phyloP scores from a whole-genome alignment of 2,888 invertebrate species.

The Dasysyrphus albostriatus region DNA sequence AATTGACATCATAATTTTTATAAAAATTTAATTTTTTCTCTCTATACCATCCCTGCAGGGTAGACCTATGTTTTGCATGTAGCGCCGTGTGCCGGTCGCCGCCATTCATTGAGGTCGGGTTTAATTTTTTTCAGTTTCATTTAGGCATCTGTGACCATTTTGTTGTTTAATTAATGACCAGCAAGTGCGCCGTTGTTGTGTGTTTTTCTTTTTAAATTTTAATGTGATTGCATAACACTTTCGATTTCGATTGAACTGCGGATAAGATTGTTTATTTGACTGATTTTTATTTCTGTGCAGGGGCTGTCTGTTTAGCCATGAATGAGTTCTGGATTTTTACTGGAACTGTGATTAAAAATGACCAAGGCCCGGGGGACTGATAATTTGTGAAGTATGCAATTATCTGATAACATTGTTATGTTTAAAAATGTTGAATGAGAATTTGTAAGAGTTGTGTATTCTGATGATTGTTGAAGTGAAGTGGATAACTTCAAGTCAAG shows the following conservation, averaged over 20 bases:
- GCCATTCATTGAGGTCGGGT: constrained; percentile 13
- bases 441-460: no score
- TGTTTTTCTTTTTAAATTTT: constrained; percentile 7
- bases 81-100: not conserved
- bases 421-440: no score
- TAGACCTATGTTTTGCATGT: not conserved
- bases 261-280: not conserved
- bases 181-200: constrained; percentile 43
- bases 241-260: constrained; percentile 52
- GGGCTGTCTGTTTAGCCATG: no score
- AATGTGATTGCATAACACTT: constrained; percentile 59
- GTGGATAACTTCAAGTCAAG: no score
- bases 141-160: not conserved
- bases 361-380: no score
- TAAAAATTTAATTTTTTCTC: not conserved
- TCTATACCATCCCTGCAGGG: constrained; percentile 1
- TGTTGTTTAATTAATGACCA: constrained; percentile 49
- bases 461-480: no score
- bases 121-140: constrained; percentile 7
- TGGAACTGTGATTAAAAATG: no score
- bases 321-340: no score
- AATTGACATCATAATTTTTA: not conserved
- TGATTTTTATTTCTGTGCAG: no score
- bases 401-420: no score
- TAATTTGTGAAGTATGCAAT: no score